Evolutionary conservation across 1,140 invertebrate genomes (phyloP).

Genomic region (Leptinotarsa undecemlineata): DNA sequence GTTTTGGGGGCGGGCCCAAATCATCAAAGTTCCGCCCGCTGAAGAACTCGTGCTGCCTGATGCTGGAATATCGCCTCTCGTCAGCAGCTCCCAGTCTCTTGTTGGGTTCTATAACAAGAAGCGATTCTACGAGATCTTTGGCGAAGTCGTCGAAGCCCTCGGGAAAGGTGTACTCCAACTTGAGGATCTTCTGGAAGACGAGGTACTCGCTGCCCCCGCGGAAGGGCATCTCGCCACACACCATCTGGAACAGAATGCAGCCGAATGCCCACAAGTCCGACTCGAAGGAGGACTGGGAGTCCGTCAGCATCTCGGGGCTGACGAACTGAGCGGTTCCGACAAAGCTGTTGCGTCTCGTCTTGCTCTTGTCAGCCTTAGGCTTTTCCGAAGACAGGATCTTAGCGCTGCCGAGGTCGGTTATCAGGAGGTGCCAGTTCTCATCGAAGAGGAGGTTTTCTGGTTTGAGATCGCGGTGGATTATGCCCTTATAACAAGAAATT

Average conservation of each 20-base stretch:
- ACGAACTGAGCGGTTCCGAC: slow-evolving; percentile 99
- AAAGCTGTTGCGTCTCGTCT: slow-evolving; percentile 60
- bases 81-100: slow-evolving; percentile 85
- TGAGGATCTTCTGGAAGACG: slow-evolving; percentile 95
- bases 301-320: slow-evolving; percentile 90
- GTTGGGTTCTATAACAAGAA: slow-evolving; percentile 81
- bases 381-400: slow-evolving; percentile 67
- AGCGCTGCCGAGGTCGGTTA: slow-evolving; percentile 97
- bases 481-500: slow-evolving; percentile 61
- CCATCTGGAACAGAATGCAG: slow-evolving; percentile 97
- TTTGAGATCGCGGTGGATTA: slow-evolving; percentile 93
- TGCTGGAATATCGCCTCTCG: slow-evolving; percentile 73
- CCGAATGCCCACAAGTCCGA: slow-evolving; percentile 98
- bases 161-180: slow-evolving; percentile 90
- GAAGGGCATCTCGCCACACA: slow-evolving; percentile 91
- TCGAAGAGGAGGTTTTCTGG: slow-evolving; percentile 89
- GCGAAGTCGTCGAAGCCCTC: slow-evolving; percentile 84
- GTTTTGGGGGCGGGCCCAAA: slow-evolving; percentile 77
- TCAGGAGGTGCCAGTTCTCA: slow-evolving; percentile 94
- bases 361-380: slow-evolving; percentile 31
- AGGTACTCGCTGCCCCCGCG: slow-evolving; percentile 91
- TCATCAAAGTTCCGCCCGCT: slow-evolving; percentile 81
- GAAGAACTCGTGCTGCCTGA: slow-evolving; percentile 88
- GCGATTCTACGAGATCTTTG: slow-evolving; percentile 83
- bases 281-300: slow-evolving; percentile 73